Conservation (phyloP, 2,113 vertebrate genomes). For the Perca schrenkii region DNA sequence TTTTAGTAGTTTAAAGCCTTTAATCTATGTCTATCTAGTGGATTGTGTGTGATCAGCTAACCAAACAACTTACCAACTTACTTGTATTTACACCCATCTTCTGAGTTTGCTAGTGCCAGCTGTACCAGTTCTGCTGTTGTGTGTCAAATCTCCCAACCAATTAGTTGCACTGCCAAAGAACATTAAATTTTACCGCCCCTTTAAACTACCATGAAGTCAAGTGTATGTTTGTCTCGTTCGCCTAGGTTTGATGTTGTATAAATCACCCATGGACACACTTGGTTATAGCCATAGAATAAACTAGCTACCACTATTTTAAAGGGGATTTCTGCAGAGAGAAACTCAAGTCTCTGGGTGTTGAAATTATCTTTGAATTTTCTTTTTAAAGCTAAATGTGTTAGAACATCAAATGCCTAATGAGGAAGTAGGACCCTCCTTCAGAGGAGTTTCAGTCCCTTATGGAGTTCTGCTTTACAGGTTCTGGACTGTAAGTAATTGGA, state of each 20-base stretch:
- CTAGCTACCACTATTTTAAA: conserved; percentile 14
- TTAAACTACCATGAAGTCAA: conserved; percentile 34
- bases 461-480: conserved; percentile 60
- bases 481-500: conserved; percentile 76
- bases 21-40: conserved; percentile 12
- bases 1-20: neutral
- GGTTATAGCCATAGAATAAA: conserved; percentile 26
- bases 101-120: conserved; percentile 40
- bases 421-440: conserved; percentile 58
- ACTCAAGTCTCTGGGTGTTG: conserved; percentile 39
- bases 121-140: conserved; percentile 34
- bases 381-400: conserved; percentile 60
- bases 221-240: neutral
- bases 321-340: conserved; percentile 26
- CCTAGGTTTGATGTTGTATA: conserved; percentile 21
- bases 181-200: conserved; percentile 36
- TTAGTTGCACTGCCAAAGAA: conserved; percentile 22
- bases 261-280: conserved; percentile 19
- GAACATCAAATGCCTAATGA: conserved; percentile 69
- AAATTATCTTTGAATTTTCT: conserved; percentile 53
- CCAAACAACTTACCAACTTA: conserved; percentile 21
- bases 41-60: conserved; percentile 43
- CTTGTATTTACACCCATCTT: conserved; percentile 35
- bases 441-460: conserved; percentile 60
- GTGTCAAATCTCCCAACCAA: conserved; percentile 47